Base-by-base conservation (phyloP, 2,113 vertebrate genomes). In the Brachyhypopomus gauderio region DNA sequence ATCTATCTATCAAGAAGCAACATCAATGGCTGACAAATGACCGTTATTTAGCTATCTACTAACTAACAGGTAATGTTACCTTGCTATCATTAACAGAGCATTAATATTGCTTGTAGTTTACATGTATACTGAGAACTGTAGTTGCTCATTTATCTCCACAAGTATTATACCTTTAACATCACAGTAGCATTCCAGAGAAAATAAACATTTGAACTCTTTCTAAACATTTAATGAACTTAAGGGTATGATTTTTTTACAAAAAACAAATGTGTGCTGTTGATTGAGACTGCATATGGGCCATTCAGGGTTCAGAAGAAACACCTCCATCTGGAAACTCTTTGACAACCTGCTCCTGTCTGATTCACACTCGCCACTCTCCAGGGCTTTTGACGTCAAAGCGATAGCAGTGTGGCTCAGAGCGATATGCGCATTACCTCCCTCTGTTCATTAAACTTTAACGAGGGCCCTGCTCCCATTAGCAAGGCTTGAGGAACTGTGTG, bases 361-460 rank as follows among this genome's bases (percentile, higher is more conserved):
- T 34, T 80, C 59, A 67, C 75, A 66, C 14, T 60, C 63, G 25
- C 60, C 36, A 38, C 64, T 66, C 45, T 66, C 45, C 36, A 25
- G 41, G 52, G 60, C 14, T 36, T 67, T 78, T 81, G 74, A 81
- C 25, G n/a, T 74, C 62, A 71, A 27, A 78, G 27, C 16, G 52
- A 81, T 55, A 75, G 75, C 4, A 30, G 55, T 63, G 30, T 66
- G 30, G 78, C 75, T 81, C 75, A 86, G 81, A 79, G 82, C 81
- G 71, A 86, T 79, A 81, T 62, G 71, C 45, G 56, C 75, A 75
- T 72, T 84, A 73, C 63, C 59, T 64, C 45, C 27, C 27, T 80
- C 55, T 36, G 4, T 41, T 76, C 75, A 75, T 82, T 82, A 86
- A 86, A 84, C 14, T 82, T 86, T 86, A 84, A 84, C 73, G 76